These are phyloP conservation scores for Rhinogobius similis DNA, from an alignment of 2,113 vertebrate genomes.

Conservation along the genomic window DNA sequence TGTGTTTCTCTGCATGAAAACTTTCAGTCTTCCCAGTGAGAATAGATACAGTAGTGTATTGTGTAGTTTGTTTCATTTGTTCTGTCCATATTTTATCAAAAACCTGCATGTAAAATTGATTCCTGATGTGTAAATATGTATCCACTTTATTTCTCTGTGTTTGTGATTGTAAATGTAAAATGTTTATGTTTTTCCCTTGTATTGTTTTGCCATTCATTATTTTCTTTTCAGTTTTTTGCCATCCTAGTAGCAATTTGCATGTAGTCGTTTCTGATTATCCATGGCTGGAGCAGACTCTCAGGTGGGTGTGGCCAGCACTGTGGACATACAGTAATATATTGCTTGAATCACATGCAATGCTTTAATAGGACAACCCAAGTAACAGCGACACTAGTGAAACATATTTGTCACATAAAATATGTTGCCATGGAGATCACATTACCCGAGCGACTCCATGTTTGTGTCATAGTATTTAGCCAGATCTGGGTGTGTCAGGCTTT, in stretches of 20 bases:
- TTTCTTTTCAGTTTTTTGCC: conserved; percentile 80
- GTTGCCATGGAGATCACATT: neutral
- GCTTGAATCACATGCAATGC: neutral
- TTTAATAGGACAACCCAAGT: neutral
- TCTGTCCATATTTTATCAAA: conserved; percentile 21
- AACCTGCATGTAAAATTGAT: conserved; percentile 45
- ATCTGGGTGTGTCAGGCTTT: neutral
- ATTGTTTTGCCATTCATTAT: conserved; percentile 73
- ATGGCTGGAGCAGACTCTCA: conserved; percentile 68
- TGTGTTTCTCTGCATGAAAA: conserved; percentile 4
- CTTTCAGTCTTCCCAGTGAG: neutral
- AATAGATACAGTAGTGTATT: neutral
- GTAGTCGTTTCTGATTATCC: conserved; percentile 73
- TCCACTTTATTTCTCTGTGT: conserved; percentile 9
- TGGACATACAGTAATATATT: conserved; percentile 20
- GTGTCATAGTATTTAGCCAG: neutral
- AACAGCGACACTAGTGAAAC: too few relatives aligned
- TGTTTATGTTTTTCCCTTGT: conserved; percentile 58
- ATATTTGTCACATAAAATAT: neutral
- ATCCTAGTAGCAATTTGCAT: conserved; percentile 78
- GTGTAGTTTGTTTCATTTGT: conserved; percentile 2
- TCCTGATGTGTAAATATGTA: conserved; percentile 28
- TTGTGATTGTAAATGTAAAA: conserved; percentile 17
- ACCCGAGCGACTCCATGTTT: too few relatives aligned
- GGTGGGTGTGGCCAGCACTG: conserved; percentile 71